phyloP scores from a whole-genome alignment of 2,797 vertebrate species.

The Halcyon smyrnensis region DNA sequence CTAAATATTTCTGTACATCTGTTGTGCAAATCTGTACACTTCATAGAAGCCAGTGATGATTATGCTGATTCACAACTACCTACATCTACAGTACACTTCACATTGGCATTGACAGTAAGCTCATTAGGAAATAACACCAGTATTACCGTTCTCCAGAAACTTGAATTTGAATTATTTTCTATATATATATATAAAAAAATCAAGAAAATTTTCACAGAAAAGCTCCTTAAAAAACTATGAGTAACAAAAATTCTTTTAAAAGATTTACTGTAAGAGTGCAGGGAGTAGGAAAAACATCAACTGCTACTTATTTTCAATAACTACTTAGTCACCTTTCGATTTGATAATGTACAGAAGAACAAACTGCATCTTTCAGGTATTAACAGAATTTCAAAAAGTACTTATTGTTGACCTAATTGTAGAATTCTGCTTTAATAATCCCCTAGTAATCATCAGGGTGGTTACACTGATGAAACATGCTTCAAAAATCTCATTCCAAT shows the following conservation, averaged over 20 bases:
- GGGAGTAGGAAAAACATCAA: neutral
- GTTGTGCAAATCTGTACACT: neutral
- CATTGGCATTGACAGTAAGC: fast-evolving
- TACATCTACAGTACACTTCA: neutral
- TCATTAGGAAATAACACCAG: neutral
- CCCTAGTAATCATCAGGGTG: neutral
- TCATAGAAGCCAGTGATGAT: neutral
- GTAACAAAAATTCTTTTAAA: neutral
- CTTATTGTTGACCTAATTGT: neutral
- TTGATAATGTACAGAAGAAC: neutral
- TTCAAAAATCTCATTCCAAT: neutral
- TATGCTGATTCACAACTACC: neutral
- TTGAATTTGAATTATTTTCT: neutral
- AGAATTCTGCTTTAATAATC: neutral
- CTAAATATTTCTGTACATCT: neutral
- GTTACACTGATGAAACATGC: neutral
- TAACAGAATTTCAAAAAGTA: neutral
- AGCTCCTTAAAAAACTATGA: neutral
- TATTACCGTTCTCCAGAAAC: neutral
- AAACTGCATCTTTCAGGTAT: neutral
- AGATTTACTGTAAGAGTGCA: neutral
- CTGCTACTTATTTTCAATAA: neutral
- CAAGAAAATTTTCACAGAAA: neutral
- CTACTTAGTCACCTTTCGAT: neutral
- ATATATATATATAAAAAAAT: neutral